Evolutionary conservation across 2,888 invertebrate species (phyloP).

Genomic region (Stratiomys singularior): DNA sequence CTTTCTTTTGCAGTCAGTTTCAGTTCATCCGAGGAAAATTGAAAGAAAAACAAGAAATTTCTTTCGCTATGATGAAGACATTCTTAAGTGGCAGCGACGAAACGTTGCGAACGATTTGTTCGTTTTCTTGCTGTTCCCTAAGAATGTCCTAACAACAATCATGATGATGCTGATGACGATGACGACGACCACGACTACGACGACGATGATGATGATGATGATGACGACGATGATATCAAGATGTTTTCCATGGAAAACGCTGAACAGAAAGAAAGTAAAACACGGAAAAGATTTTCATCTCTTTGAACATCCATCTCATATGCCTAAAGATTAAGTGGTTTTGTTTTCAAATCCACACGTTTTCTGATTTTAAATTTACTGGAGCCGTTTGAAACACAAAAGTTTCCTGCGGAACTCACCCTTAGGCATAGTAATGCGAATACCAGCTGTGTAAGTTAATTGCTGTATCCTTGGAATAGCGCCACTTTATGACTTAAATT

Average conservation of each 20-base stretch:
- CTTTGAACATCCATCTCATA: slow-evolving; percentile 28
- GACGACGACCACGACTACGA: neutral
- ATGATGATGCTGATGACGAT: neutral
- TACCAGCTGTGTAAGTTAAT: too few species aligned
- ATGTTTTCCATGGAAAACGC: neutral
- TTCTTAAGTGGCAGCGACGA: neutral
- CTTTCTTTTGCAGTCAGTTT: slow-evolving; percentile 24
- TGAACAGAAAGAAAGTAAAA: neutral
- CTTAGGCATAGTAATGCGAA: too few species aligned
- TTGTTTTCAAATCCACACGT: slow-evolving; percentile 65
- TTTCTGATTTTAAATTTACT: slow-evolving; percentile 48
- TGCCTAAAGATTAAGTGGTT: slow-evolving; percentile 63
- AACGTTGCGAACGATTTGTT: neutral
- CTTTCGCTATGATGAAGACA: slow-evolving; percentile 5
- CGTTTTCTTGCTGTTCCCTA: neutral
- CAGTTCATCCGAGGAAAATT: slow-evolving; percentile 17
- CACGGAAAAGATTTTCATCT: slow-evolving; percentile 8
- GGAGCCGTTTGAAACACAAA: neutral
- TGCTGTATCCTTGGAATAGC: too few species aligned
- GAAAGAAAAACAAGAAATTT: slow-evolving; percentile 18
- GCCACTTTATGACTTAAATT: too few species aligned
- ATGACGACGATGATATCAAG: neutral
- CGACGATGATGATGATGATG: neutral
- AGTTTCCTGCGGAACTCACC: too few species aligned
- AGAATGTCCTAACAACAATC: neutral